Evolutionary conservation across 2,888 invertebrate genomes (phyloP).

Genomic region (Busseola fusca): DNA sequence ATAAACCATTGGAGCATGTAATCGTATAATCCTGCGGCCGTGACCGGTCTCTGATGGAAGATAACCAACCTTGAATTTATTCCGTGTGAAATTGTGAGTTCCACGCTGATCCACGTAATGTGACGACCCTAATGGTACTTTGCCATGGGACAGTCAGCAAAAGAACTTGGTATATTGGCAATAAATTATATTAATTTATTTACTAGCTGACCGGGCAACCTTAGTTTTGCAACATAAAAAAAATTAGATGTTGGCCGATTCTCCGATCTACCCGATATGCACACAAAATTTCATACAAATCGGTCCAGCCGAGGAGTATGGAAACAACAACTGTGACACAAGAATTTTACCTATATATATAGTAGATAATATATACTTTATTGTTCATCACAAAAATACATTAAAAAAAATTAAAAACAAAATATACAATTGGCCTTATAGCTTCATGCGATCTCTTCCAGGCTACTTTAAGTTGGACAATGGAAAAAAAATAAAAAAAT

Average conservation of each 20-base stretch:
- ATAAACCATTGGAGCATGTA: conserved; percentile 31
- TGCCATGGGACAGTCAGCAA: conserved; percentile 5
- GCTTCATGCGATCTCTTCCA: neutral
- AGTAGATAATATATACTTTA: neutral
- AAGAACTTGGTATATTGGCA: neutral
- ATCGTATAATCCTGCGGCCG: conserved; percentile 49
- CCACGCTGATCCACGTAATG: conserved; percentile 31
- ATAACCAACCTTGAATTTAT: conserved; percentile 49
- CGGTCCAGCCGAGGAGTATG: no score
- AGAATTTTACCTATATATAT: no score
- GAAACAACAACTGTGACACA: no score
- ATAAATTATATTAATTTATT: neutral
- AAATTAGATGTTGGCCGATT: no score
- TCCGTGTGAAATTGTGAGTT: conserved; percentile 42
- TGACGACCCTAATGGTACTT: conserved; percentile 46
- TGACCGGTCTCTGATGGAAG: conserved; percentile 40
- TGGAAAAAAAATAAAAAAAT: neutral
- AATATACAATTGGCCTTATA: neutral
- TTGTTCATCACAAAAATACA: neutral
- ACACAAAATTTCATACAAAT: no score
- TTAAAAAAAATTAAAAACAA: neutral
- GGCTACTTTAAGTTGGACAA: neutral
- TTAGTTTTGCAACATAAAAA: no score
- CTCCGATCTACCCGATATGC: no score
- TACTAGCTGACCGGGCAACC: no score